These are phyloP conservation scores for Helicoverpa assulta DNA, from an alignment of 2,888 invertebrate genomes.

Conservation along the genomic window DNA sequence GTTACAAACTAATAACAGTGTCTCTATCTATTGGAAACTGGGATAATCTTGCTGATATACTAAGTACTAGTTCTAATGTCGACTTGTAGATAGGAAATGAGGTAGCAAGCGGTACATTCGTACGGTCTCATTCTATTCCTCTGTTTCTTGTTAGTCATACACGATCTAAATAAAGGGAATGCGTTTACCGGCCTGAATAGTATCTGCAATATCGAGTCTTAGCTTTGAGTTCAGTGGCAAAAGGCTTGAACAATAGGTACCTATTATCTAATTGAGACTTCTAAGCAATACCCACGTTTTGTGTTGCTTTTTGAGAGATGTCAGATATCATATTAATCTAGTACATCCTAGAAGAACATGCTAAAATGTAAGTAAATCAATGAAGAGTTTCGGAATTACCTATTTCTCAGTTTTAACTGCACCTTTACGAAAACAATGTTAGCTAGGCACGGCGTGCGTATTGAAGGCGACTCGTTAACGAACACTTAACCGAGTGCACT, in stretches of 20 bases:
- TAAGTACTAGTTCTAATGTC: constrained; percentile 2
- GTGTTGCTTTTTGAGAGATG: no score
- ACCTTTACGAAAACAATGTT: constrained; percentile 33
- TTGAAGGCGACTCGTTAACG: constrained; percentile 64
- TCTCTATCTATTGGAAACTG: not conserved
- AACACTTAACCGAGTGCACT: constrained; percentile 70
- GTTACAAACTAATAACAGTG: constrained; percentile 4
- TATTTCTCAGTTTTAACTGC: constrained; percentile 23
- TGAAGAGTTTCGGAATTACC: not conserved
- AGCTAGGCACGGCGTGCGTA: constrained; percentile 25
- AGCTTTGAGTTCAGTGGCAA: no score
- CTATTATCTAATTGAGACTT: no score
- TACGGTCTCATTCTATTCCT: not conserved
- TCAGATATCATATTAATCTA: no score
- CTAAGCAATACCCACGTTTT: no score
- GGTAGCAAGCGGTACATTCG: not conserved
- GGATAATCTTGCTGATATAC: constrained; percentile 23
- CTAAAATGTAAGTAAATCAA: not conserved
- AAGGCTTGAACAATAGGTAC: no score
- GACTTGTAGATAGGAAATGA: not conserved
- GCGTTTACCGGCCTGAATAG: not conserved
- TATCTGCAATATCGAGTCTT: no score
- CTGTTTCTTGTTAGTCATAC: not conserved
- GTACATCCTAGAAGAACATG: no score
- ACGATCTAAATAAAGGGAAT: not conserved